Conservation (phyloP, 1,140 invertebrate species). For the Cydia strobilella region DNA sequence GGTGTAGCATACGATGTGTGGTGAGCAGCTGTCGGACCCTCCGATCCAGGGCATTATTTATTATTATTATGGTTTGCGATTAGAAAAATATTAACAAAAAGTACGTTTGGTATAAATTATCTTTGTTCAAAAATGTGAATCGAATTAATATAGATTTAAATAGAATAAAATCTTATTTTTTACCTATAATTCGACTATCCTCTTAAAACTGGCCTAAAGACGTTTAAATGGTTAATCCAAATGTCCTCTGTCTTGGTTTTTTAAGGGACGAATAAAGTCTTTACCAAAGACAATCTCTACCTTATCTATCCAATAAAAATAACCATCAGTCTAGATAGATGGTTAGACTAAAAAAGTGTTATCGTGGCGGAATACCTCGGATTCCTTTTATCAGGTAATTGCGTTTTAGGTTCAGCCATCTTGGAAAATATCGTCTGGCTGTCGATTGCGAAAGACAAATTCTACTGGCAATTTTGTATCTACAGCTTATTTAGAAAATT, state of each 20-base stretch:
- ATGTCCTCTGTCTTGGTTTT: background rate
- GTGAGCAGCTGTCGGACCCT: no score
- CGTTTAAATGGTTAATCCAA: background rate
- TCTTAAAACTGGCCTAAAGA: background rate
- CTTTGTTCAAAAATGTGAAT: no score
- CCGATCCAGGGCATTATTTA: no score
- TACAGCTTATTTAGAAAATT: no score
- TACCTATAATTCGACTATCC: no score
- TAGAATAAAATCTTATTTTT: no score
- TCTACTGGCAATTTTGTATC: background rate
- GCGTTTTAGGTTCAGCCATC: slow-evolving; percentile 17
- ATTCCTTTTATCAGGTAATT: slow-evolving; percentile 25
- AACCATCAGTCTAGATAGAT: slow-evolving; percentile 26
- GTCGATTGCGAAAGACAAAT: background rate
- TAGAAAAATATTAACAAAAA: no score
- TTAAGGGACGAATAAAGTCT: background rate
- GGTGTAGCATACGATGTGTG: no score
- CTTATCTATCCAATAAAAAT: slow-evolving; percentile 7
- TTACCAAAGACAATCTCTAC: background rate
- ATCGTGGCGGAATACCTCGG: background rate
- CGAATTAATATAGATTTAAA: no score
- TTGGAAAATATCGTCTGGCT: background rate
- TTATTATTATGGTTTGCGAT: no score
- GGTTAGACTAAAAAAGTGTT: slow-evolving; percentile 14
- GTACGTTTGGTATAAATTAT: no score